phyloP scores from a whole-genome alignment of 2,888 invertebrate species.

The Tubulanus polymorphus region DNA sequence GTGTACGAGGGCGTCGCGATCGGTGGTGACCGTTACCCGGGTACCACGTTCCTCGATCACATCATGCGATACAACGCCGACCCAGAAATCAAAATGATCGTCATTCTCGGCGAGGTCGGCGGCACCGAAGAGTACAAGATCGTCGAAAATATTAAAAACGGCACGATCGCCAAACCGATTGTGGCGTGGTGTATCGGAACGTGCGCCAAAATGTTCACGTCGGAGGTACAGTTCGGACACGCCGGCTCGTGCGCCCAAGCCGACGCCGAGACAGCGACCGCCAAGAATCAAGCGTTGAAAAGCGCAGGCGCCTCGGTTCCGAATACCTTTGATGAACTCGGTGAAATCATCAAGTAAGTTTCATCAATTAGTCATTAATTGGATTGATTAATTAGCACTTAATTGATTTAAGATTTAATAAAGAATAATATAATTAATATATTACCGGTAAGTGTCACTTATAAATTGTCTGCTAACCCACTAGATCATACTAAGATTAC shows the following conservation, averaged over 20 bases:
- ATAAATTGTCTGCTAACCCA: too few species aligned
- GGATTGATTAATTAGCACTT: too few species aligned
- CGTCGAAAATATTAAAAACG: constrained; percentile 76
- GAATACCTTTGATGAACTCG: constrained; percentile 83
- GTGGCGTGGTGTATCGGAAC: constrained; percentile 99
- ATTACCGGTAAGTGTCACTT: too few species aligned
- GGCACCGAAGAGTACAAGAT: constrained; percentile 97
- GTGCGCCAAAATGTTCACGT: constrained; percentile 58
- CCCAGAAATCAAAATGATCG: constrained; percentile 80
- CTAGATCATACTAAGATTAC: too few species aligned
- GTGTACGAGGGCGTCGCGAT: constrained; percentile 98
- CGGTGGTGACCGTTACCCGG: constrained; percentile 93
- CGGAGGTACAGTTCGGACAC: constrained; percentile 87
- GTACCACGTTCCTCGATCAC: constrained; percentile 97
- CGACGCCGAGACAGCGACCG: constrained; percentile 83
- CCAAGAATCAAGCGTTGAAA: constrained; percentile 82
- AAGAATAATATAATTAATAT: too few species aligned
- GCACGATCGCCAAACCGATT: constrained; percentile 83
- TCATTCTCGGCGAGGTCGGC: constrained; percentile 88
- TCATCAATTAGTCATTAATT: too few species aligned
- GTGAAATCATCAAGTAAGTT: constrained; percentile 68
- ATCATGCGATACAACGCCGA: constrained; percentile 73
- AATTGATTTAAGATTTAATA: too few species aligned
- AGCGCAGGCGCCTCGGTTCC: constrained; percentile 88
- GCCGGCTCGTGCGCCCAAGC: constrained; percentile 98